Evolutionary conservation across 2,888 invertebrate genomes (phyloP).

Genomic region (Suillia variegata): DNA sequence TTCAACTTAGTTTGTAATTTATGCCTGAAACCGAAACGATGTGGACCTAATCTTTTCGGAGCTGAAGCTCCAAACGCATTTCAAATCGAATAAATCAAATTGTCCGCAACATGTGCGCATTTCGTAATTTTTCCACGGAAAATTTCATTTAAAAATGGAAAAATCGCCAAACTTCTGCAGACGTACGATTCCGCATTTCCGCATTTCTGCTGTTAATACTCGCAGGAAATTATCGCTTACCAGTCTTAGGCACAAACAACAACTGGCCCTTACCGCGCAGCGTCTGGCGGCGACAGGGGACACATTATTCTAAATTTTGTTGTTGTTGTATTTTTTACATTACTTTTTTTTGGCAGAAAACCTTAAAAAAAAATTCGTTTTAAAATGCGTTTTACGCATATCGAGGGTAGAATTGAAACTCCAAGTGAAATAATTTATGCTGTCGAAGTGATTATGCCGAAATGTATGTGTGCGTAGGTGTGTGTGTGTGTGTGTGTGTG

Average conservation of each 20-base stretch:
- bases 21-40: too few relatives aligned
- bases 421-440: conserved; percentile 45
- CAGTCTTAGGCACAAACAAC: conserved; percentile 23
- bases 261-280: conserved; percentile 14
- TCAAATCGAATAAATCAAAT: too few relatives aligned
- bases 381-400: conserved; percentile 16
- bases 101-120: background rate
- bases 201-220: conserved; percentile 17
- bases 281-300: conserved; percentile 57
- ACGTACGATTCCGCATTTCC: too few relatives aligned
- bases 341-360: conserved; percentile 34
- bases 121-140: background rate
- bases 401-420: conserved; percentile 39
- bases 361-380: conserved; percentile 33
- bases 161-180: background rate
- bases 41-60: too few relatives aligned
- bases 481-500: conserved; percentile 26
- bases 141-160: background rate
- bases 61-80: too few relatives aligned
- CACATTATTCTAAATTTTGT: conserved; percentile 56
- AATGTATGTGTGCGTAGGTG: conserved; percentile 9
- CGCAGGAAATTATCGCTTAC: conserved; percentile 31
- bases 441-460: background rate
- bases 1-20: too few relatives aligned
- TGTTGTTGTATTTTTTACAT: conserved; percentile 13